Evolutionary conservation across 2,113 vertebrate species (phyloP).

Genomic region (Isurus oxyrinchus): DNA sequence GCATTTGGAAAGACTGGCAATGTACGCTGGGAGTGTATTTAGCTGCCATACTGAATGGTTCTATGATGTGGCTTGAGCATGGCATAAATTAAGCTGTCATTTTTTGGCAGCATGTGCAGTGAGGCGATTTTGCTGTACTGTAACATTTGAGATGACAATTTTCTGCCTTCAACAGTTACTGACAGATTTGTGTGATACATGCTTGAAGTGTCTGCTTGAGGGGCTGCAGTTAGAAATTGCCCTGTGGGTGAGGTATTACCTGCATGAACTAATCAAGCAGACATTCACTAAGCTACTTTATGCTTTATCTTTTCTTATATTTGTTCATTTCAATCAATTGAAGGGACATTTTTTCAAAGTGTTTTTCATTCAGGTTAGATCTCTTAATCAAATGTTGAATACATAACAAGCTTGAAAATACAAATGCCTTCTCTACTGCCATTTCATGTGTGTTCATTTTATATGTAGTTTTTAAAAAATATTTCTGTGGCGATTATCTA

Average conservation of each 20-base stretch:
- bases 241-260: slow-evolving; percentile 58
- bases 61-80: slow-evolving; percentile 72
- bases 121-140: slow-evolving; percentile 76
- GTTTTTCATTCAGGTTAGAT: slow-evolving; percentile 12
- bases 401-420: slow-evolving; percentile 8
- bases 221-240: slow-evolving; percentile 59
- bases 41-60: slow-evolving; percentile 72
- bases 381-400: slow-evolving; percentile 15
- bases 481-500: not conserved
- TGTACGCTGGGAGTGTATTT: slow-evolving; percentile 63
- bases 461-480: not conserved
- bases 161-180: slow-evolving; percentile 67
- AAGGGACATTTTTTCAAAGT: slow-evolving; percentile 6
- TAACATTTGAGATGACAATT: slow-evolving; percentile 78
- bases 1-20: slow-evolving; percentile 57
- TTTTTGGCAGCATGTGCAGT: slow-evolving; percentile 72
- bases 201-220: slow-evolving; percentile 56
- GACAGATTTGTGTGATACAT: slow-evolving; percentile 72
- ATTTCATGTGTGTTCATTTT: not conserved
- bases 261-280: slow-evolving; percentile 58
- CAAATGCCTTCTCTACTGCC: not conserved
- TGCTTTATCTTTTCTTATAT: slow-evolving; percentile 1
- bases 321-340: slow-evolving; percentile 30
- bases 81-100: slow-evolving; percentile 83
- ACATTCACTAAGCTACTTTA: slow-evolving; percentile 24